phyloP scores from a whole-genome alignment of 1,140 invertebrate species.

The Mya arenaria region DNA sequence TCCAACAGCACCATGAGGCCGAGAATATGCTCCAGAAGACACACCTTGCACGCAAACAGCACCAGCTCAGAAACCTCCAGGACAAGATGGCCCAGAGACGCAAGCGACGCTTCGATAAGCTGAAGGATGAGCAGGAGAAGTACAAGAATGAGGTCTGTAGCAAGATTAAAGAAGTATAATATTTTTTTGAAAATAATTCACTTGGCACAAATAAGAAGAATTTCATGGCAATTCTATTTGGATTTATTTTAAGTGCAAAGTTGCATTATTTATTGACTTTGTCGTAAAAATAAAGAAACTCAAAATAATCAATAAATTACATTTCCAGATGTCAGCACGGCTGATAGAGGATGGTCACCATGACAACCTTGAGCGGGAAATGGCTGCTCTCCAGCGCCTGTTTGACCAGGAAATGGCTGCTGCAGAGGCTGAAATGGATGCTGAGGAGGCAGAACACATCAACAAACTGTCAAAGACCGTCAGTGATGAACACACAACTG shows the following conservation, averaged over 20 bases:
- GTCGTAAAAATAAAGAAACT: no score
- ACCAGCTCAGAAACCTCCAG: constrained; percentile 64
- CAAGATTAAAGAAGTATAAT: no score
- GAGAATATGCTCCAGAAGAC: constrained; percentile 62
- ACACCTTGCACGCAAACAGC: constrained; percentile 60
- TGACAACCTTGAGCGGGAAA: constrained; percentile 71
- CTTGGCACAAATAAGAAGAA: no score
- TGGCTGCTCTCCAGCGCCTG: constrained; percentile 65
- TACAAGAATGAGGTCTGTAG: constrained; percentile 76
- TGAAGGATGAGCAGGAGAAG: constrained; percentile 71
- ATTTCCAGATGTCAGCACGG: constrained; percentile 69
- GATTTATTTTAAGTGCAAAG: no score
- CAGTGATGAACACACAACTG: constrained; percentile 70
- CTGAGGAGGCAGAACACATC: constrained; percentile 71
- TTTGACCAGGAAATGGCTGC: constrained; percentile 71
- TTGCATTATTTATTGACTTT: no score
- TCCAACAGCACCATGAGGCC: constrained; percentile 66
- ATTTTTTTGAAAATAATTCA: no score
- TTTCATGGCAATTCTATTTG: no score
- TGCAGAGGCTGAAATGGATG: constrained; percentile 69
- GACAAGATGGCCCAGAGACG: constrained; percentile 66
- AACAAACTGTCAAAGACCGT: constrained; percentile 66
- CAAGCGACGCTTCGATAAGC: constrained; percentile 61
- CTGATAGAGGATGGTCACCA: constrained; percentile 72
- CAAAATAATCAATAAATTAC: not conserved